Base-by-base conservation (phyloP, 2,888 invertebrate species). In the Leptinotarsa tumamoca region DNA sequence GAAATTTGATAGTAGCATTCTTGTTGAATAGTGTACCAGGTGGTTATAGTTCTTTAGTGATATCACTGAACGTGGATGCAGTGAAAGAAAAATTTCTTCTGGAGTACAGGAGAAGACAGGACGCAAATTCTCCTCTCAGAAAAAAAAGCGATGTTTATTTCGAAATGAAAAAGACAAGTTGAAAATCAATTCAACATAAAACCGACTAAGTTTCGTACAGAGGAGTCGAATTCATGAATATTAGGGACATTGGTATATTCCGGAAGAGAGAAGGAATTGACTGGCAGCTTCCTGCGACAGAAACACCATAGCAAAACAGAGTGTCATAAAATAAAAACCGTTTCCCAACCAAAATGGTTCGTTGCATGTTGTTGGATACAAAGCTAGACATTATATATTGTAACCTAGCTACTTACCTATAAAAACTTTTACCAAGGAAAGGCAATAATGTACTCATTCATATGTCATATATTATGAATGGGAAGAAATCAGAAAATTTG, bases 391-490 rank as follows among this genome's bases (percentile, higher is more conserved):
- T 4, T 54, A n/a, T 17, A 54, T 54, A 54, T 54, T 54, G 49
- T 18, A 50, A 18, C 43, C 7, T 49, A n/a, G 50, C 67, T 23
- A 67, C 10, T 21, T 67, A 67, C 43, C 17, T 43, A 49, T 49
- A 67, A 49, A 67, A 67, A 13, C 18, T 18, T 18, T 21, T 4
- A 21, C 49, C 67, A 50, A 67, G 13, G 18, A 67, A 49, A 49
- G 67, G 67, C 21, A 49, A 67, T 49, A n/a, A 21, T 67, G 67
- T 21, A 18, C 43, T 13, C 18, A 67, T 67, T 67, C 23, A 23
- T 23, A 23, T 23, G 3, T 23, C 3, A 23, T 23, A 17, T n/a
- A 50, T 51, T 67, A 49, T 67, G 50, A 2, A 50, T 67, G 10
- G 50, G 67, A 67, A 67, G 50, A 67, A 23, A n/a, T 49, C 67